phyloP scores from a whole-genome alignment of 2,888 invertebrate species.

The Neuroscelio doddi region DNA sequence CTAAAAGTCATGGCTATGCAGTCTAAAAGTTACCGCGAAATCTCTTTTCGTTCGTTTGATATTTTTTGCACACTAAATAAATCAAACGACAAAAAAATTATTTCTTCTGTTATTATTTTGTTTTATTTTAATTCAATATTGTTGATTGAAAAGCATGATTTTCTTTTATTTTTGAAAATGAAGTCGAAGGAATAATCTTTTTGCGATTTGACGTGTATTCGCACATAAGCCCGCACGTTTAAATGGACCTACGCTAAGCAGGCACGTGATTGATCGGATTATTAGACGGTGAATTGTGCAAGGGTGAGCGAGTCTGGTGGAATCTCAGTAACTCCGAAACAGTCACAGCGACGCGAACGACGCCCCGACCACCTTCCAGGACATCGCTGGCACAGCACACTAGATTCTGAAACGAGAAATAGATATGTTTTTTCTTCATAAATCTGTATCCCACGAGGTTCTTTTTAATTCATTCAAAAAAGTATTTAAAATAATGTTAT shows the following conservation, averaged over 20 bases:
- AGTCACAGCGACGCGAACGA: slow-evolving; percentile 90
- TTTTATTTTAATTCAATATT: too few relatives aligned
- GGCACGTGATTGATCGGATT: slow-evolving; percentile 59
- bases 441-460: too few relatives aligned
- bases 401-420: slow-evolving; percentile 81
- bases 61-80: slow-evolving; percentile 9
- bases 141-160: too few relatives aligned
- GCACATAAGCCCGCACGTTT: slow-evolving; percentile 28
- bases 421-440: too few relatives aligned
- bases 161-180: too few relatives aligned
- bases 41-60: slow-evolving; percentile 11
- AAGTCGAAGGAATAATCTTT: slow-evolving; percentile 24
- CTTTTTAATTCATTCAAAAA: too few relatives aligned
- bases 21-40: slow-evolving; percentile 36
- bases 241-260: slow-evolving; percentile 61
- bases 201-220: neutral
- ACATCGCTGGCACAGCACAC: slow-evolving; percentile 94
- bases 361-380: slow-evolving; percentile 91
- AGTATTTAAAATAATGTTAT: neutral
- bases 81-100: slow-evolving; percentile 29
- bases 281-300: slow-evolving; percentile 57
- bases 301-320: slow-evolving; percentile 73
- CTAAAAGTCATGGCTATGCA: slow-evolving; percentile 39
- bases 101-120: slow-evolving; percentile 12
- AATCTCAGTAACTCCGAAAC: slow-evolving; percentile 87